Conservation (phyloP, 1,140 invertebrate species). For the Coelopa frigida region DNA sequence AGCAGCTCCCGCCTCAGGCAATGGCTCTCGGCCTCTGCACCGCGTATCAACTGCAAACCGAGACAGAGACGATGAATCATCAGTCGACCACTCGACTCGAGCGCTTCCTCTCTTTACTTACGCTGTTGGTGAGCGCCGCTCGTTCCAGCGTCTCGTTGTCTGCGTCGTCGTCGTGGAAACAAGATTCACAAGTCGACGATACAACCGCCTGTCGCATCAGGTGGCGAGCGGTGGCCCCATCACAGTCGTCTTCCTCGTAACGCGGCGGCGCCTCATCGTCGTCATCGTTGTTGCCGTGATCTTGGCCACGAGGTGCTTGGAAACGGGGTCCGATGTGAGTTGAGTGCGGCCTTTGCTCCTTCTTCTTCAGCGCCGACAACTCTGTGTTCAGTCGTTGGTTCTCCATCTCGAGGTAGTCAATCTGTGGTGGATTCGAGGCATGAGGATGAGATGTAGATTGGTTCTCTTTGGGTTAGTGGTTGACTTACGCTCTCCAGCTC, state of each 20-base stretch:
- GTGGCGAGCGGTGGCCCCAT: not conserved
- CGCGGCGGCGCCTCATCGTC: slow-evolving; percentile 26
- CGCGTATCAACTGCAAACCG: slow-evolving; percentile 28
- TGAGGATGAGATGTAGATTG: not conserved
- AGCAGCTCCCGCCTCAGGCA: slow-evolving; percentile 28
- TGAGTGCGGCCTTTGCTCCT: not conserved
- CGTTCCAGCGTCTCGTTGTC: slow-evolving; percentile 28
- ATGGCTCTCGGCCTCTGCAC: slow-evolving; percentile 29
- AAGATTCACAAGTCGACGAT: slow-evolving; percentile 5
- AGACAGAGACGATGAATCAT: slow-evolving; percentile 4
- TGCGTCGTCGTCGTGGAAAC: slow-evolving; percentile 7
- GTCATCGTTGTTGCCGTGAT: not conserved
- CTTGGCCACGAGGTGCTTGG: no score
- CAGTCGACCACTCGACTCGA: not conserved
- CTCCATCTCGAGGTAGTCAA: slow-evolving; percentile 37
- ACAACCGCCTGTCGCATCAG: no score
- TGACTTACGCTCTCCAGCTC: slow-evolving; percentile 34
- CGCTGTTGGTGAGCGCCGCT: slow-evolving; percentile 28
- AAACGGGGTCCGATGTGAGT: no score
- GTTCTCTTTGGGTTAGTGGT: not conserved
- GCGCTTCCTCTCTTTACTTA: no score
- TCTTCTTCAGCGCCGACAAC: slow-evolving; percentile 18
- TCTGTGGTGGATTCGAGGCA: slow-evolving; percentile 16
- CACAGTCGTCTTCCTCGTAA: slow-evolving; percentile 14
- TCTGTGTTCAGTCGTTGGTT: slow-evolving; percentile 30